Evolutionary conservation across 2,888 invertebrate species (phyloP).

Genomic region (Panopea generosa): DNA sequence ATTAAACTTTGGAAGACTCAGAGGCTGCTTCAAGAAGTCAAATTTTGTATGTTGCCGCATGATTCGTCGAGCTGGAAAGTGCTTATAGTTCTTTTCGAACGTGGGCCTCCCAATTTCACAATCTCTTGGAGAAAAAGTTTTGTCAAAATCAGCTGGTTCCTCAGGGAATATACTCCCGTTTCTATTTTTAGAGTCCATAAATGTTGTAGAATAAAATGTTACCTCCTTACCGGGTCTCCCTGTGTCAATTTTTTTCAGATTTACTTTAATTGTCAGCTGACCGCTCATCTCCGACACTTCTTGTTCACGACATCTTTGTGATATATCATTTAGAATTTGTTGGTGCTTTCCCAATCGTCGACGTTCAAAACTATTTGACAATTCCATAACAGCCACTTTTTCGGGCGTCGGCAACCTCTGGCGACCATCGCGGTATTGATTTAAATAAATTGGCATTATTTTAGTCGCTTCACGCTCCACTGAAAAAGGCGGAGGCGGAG

Average conservation of each 20-base stretch:
- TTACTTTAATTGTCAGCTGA: constrained; percentile 68
- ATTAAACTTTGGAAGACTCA: constrained; percentile 33
- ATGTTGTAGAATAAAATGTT: constrained; percentile 66
- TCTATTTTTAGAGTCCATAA: constrained; percentile 49
- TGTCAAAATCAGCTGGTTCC: not conserved
- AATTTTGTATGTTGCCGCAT: constrained; percentile 71
- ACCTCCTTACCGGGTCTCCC: constrained; percentile 52
- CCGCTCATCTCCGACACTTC: constrained; percentile 76
- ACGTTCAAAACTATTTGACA: constrained; percentile 76
- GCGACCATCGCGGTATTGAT: constrained; percentile 68
- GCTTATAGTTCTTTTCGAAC: constrained; percentile 67
- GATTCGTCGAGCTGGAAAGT: constrained; percentile 75
- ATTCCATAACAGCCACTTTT: constrained; percentile 76
- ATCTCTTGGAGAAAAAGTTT: constrained; percentile 6
- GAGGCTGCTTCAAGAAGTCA: constrained; percentile 56
- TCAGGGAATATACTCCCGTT: constrained; percentile 12
- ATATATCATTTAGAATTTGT: constrained; percentile 77
- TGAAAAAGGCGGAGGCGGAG: constrained; percentile 70
- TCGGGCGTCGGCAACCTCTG: constrained; percentile 76
- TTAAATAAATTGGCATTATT: constrained; percentile 67
- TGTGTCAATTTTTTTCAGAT: constrained; percentile 49
- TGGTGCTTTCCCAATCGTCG: constrained; percentile 78
- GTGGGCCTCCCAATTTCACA: constrained; percentile 16
- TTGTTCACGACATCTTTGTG: constrained; percentile 78
- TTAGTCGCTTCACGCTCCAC: constrained; percentile 64